Evolutionary conservation across 2,888 invertebrate genomes (phyloP).

Genomic region (Patella depressa): DNA sequence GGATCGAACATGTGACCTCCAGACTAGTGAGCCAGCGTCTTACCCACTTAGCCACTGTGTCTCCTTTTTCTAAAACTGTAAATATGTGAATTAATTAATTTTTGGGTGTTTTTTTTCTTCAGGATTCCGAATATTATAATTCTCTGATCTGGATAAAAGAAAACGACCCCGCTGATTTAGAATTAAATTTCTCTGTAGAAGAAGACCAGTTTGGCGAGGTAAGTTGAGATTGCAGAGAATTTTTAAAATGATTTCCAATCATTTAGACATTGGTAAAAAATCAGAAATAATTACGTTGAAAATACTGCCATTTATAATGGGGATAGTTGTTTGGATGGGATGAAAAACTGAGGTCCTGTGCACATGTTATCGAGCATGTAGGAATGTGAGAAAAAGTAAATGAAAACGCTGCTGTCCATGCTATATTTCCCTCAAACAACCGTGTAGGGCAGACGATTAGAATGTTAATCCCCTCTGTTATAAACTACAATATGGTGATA

Average conservation of each 20-base stretch:
- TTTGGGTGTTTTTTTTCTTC: constrained; percentile 29
- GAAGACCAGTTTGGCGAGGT: constrained; percentile 92
- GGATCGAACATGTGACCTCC: too few species aligned
- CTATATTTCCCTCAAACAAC: too few species aligned
- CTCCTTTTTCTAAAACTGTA: too few species aligned
- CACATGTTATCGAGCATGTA: too few species aligned
- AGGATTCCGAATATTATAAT: constrained; percentile 97
- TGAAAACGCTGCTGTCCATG: too few species aligned
- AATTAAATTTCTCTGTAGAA: constrained; percentile 94
- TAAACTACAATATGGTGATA: too few species aligned
- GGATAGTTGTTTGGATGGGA: neutral
- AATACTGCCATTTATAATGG: neutral
- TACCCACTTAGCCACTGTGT: too few species aligned
- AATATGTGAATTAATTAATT: neutral
- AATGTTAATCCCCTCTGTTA: too few species aligned
- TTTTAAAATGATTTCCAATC: neutral
- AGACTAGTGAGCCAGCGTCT: too few species aligned
- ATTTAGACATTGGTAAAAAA: neutral
- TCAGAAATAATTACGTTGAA: neutral
- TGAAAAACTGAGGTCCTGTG: too few species aligned
- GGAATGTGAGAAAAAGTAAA: too few species aligned
- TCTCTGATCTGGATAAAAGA: constrained; percentile 95
- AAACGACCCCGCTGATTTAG: constrained; percentile 93
- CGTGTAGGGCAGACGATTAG: too few species aligned
- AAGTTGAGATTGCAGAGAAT: constrained; percentile 16